Evolutionary conservation across 2,113 vertebrate genomes (phyloP).

Genomic region (Empidonax alnorum): DNA sequence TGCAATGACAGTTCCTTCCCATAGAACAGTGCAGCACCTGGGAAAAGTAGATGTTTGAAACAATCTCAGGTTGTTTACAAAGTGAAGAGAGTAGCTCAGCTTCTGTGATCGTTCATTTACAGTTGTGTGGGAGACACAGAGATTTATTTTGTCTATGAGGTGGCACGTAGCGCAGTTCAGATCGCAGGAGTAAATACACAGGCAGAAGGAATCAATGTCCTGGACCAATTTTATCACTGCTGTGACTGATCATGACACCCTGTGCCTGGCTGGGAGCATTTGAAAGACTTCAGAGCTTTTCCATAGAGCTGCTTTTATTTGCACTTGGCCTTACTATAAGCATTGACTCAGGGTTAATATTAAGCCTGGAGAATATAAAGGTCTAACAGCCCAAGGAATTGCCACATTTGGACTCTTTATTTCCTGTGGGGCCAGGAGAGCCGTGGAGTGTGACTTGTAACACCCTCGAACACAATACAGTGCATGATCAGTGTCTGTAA

Average conservation of each 20-base stretch:
- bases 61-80: neutral
- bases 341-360: neutral
- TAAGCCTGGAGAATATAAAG: neutral
- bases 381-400: neutral
- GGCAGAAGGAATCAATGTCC: neutral
- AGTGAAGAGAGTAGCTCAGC: neutral
- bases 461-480: neutral
- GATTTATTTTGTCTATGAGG: neutral
- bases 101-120: accelerated
- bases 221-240: neutral
- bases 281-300: neutral
- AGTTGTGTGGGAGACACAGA: neutral
- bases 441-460: neutral
- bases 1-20: neutral
- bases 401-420: neutral
- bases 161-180: neutral
- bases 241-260: neutral
- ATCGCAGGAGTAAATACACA: neutral
- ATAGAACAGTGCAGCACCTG: neutral
- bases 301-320: neutral
- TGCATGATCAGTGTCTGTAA: neutral
- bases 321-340: neutral
- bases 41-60: neutral
- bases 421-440: neutral
- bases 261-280: neutral